phyloP scores from a whole-genome alignment of 1,140 invertebrate species.

The Penaeus vannamei region DNA sequence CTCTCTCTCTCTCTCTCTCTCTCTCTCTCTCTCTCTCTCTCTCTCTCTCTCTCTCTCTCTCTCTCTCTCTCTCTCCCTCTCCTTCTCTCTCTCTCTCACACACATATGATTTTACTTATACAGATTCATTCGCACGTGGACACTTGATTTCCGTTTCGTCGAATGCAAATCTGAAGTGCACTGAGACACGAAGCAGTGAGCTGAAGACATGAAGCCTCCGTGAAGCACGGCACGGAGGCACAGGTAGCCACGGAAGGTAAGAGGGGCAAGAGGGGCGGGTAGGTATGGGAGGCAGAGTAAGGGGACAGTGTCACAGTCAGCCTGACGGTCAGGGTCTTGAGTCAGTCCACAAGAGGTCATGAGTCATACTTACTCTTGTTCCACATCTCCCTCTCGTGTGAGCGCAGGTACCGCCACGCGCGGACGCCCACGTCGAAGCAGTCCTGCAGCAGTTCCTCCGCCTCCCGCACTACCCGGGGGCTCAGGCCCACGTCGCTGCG shows the following conservation, averaged over 20 bases:
- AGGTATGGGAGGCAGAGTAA: neutral
- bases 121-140: too few species aligned
- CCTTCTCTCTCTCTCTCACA: too few species aligned
- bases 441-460: conserved; percentile 64
- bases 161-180: too few species aligned
- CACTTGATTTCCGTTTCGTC: too few species aligned
- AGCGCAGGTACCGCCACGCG: conserved; percentile 63
- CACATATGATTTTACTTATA: too few species aligned
- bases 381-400: conserved; percentile 62
- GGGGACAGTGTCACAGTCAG: neutral
- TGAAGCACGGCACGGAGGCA: too few species aligned
- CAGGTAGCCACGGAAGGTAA: neutral
- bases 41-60: too few species aligned
- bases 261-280: neutral
- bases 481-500: conserved; percentile 50
- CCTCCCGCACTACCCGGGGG: conserved; percentile 63
- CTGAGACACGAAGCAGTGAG: too few species aligned
- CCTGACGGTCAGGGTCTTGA: neutral
- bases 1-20: too few species aligned
- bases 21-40: too few species aligned
- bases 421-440: conserved; percentile 63
- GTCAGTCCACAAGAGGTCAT: neutral
- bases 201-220: too few species aligned
- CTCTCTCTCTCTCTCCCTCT: too few species aligned
- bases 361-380: conserved; percentile 62